Evolutionary conservation across 2,888 invertebrate genomes (phyloP), one percentile per base, ranked within the genome.

Genomic region (Trimorus sp.): DNA sequence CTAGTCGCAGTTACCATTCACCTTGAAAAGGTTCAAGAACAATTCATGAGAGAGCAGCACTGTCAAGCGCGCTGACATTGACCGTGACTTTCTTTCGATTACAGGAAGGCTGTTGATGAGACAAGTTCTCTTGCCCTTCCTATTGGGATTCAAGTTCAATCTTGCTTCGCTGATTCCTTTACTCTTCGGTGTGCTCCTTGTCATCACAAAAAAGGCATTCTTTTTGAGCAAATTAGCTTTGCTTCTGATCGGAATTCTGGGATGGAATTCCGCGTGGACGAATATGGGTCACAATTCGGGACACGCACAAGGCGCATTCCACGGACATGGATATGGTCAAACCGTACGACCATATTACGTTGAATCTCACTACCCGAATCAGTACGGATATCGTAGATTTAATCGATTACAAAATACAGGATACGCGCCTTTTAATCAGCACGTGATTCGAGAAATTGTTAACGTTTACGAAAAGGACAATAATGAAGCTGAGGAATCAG

Each of bases 131-230:
- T 92, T 97, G 15, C 97, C 97, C 36, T 94, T 96, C 86, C 93
- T 97, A 0, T 93, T 97, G 11, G 97, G 96, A 7, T 94, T 97
- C 84, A 97, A 97, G 92, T 96, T 97, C 88, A 96, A 96, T 88
- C 92, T 96, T 54, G 94, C 95, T 0, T 95, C 96, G 0, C 89
- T 97, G 77, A 92, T 97, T 14, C 97, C 97, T 0, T 89, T 97
- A 65, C 88, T 97, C 8, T 94, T 97, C 81, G 96, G 96, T 0
- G 89, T 94, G 8, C 91, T 97, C 48, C 93, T 96, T 58, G 87
- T 97, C 53, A 92, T 96, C 2, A 95, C 96, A 16, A 97, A 96
- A 88, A 97, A 97, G 88, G 96, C 96, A 0, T 93, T 96, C 56
- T 89, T 97, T 1, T 88, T 97, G 14, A 95, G 95, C 58, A 97